Conservation (phyloP, 2,888 invertebrate genomes). For the Lucinisca nassula region DNA sequence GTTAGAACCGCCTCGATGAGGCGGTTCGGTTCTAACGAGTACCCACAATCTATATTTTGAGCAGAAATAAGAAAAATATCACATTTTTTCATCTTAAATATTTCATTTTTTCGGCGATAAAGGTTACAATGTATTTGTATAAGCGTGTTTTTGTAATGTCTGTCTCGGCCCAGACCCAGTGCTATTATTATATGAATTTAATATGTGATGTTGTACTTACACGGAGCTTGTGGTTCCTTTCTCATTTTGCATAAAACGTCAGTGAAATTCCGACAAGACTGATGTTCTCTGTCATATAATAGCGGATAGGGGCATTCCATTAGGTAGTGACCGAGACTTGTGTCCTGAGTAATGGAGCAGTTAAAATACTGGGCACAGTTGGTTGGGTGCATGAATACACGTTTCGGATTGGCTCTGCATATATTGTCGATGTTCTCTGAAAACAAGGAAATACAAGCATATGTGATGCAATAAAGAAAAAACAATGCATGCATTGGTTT, state of each 20-base stretch:
- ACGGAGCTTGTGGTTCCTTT: conserved; percentile 68
- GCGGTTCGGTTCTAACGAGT: too few species aligned
- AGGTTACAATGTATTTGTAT: too few species aligned
- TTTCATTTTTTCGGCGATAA: too few species aligned
- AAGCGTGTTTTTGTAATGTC: too few species aligned
- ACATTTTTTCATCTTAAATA: too few species aligned
- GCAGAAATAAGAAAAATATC: too few species aligned
- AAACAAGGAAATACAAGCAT: too few species aligned
- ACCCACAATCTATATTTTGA: too few species aligned
- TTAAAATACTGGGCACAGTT: conserved; percentile 79
- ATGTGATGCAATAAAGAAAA: too few species aligned
- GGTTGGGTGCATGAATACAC: conserved; percentile 70
- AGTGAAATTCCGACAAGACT: conserved; percentile 57
- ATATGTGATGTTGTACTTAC: conserved; percentile 51
- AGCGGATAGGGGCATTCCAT: conserved; percentile 71
- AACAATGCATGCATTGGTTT: too few species aligned
- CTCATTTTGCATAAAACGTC: conserved; percentile 64
- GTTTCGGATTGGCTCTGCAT: conserved; percentile 70
- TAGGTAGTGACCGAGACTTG: conserved; percentile 58
- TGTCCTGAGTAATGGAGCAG: conserved; percentile 56
- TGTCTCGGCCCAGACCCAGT: neutral
- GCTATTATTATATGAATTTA: neutral
- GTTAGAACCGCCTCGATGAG: too few species aligned
- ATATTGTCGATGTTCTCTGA: conserved; percentile 66
- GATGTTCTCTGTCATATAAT: conserved; percentile 54